Conservation (phyloP, 2,888 invertebrate genomes). For the Muschampia plurimacula region DNA sequence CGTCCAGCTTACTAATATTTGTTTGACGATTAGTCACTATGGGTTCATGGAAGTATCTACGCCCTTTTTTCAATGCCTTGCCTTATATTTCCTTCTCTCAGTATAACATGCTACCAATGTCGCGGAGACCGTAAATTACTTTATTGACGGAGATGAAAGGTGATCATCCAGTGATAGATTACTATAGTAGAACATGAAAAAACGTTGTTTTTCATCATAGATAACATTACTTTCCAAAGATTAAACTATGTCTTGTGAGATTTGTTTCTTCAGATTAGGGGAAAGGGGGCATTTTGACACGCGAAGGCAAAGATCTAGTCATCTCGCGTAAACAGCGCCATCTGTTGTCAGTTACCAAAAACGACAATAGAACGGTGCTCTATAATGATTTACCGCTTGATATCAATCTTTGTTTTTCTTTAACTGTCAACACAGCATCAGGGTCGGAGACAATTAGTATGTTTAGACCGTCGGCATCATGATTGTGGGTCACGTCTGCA, state of each 20-base stretch:
- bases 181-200: no score
- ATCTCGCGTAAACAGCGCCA: not conserved
- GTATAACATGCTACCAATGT: no score
- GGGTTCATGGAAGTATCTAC: constrained; percentile 11
- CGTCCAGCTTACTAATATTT: constrained; percentile 27
- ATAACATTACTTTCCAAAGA: no score
- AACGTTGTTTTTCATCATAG: no score
- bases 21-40: constrained; percentile 38
- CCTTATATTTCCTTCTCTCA: no score
- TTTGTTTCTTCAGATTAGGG: no score
- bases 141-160: no score
- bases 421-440: constrained; percentile 14
- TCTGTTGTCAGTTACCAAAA: not conserved
- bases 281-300: no score
- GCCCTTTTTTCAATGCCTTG: not conserved
- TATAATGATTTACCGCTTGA: constrained; percentile 13
- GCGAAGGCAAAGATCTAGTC: no score
- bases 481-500: constrained; percentile 58
- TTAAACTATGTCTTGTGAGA: no score
- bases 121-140: no score
- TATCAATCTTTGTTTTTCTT: constrained; percentile 10
- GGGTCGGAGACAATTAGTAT: constrained; percentile 44
- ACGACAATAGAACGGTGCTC: not conserved
- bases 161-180: no score
- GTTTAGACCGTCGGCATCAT: constrained; percentile 33